These are phyloP conservation scores for Oreonectes daqikongensis DNA, from an alignment of 2,797 vertebrate genomes.

Conservation along the genomic window DNA sequence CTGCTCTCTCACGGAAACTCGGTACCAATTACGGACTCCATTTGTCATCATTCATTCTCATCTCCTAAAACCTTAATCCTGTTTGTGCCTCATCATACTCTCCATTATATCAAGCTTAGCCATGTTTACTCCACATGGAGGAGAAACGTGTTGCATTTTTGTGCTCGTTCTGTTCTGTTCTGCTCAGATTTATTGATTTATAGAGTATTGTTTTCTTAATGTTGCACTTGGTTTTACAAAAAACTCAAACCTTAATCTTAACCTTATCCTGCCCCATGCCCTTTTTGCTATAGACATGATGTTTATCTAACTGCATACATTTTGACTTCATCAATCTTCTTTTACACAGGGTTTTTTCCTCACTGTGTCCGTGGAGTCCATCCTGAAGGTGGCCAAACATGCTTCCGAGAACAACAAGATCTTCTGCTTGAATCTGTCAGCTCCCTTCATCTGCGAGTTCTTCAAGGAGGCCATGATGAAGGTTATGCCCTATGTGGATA, in stretches of 20 bases:
- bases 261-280: too few relatives aligned
- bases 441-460: constrained; percentile 96
- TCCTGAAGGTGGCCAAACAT: constrained; percentile 91
- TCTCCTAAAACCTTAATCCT: constrained; percentile 55
- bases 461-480: constrained; percentile 94
- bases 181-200: constrained; percentile 9
- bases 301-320: not conserved
- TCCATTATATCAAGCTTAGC: constrained; percentile 50
- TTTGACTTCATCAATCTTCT: constrained; percentile 35
- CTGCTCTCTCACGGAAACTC: constrained; percentile 46
- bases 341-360: constrained; percentile 92
- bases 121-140: constrained; percentile 44
- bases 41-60: constrained; percentile 56
- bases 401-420: constrained; percentile 91
- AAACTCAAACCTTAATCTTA: not conserved
- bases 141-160: constrained; percentile 35
- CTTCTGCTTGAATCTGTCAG: constrained; percentile 94
- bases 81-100: constrained; percentile 53
- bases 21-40: constrained; percentile 46
- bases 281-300: not conserved
- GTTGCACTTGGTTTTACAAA: not conserved
- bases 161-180: constrained; percentile 45
- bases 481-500: constrained; percentile 92
- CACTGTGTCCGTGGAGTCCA: constrained; percentile 93
- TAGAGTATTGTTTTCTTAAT: constrained; percentile 25